These are phyloP conservation scores for Gadopsis marmoratus DNA, from an alignment of 2,797 vertebrate genomes.

Conservation along the genomic window DNA sequence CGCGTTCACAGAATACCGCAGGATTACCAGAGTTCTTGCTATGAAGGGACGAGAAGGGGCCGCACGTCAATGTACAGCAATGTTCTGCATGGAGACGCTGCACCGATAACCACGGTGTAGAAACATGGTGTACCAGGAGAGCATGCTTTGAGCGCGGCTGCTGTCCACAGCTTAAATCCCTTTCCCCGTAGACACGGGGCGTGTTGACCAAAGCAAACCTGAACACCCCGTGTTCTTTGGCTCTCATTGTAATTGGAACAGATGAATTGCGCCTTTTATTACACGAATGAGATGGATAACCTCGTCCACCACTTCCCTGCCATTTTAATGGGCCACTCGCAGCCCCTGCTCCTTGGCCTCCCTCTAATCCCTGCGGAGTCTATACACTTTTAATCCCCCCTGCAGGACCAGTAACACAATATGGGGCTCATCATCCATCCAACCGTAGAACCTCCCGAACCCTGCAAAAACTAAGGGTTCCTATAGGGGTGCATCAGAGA, in stretches of 20 bases:
- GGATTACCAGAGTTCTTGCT: background rate
- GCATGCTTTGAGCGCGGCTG: conserved; percentile 28
- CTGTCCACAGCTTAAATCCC: conserved; percentile 49
- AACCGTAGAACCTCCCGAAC: conserved; percentile 48
- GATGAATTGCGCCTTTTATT: conserved; percentile 82
- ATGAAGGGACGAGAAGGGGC: background rate
- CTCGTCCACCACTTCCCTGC: conserved; percentile 62
- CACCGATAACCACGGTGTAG: conserved; percentile 8
- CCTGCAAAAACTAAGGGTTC: conserved; percentile 53
- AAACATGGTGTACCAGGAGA: conserved; percentile 10
- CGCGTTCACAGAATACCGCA: background rate
- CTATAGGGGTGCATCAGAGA: conserved; percentile 36
- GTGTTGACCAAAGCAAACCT: conserved; percentile 72
- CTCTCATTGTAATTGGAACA: conserved; percentile 73
- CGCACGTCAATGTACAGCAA: background rate
- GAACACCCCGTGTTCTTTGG: conserved; percentile 63
- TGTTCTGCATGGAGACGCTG: conserved; percentile 1
- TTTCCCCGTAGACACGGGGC: conserved; percentile 30
- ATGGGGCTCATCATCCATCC: conserved; percentile 62
- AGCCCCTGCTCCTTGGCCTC: conserved; percentile 64
- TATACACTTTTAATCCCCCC: conserved; percentile 75
- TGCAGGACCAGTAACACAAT: conserved; percentile 69
- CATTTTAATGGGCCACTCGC: conserved; percentile 77
- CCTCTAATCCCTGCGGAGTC: conserved; percentile 74
- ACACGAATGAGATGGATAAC: conserved; percentile 80